These are phyloP conservation scores for Potamarius usumacintae DNA, from an alignment of 2,113 vertebrate genomes.

Conservation along the genomic window DNA sequence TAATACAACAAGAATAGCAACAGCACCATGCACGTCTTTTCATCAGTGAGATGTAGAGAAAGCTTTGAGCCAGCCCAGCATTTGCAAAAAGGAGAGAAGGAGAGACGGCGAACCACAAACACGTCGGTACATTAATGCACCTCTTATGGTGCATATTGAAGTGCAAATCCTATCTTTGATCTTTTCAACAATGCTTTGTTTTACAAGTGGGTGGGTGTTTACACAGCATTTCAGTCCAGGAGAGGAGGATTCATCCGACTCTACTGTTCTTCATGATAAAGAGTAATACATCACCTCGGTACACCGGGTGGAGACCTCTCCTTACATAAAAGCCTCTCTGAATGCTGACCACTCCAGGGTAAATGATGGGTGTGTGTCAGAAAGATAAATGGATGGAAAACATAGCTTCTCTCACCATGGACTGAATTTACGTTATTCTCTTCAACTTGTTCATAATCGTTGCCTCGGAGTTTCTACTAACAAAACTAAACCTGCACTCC, in stretches of 20 bases:
- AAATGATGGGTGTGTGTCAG: constrained; percentile 24
- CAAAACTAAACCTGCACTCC: neutral
- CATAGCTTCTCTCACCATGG: neutral
- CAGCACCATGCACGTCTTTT: constrained; percentile 32
- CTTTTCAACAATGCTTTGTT: constrained; percentile 43
- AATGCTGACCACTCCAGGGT: constrained; percentile 15
- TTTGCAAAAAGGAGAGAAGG: constrained; percentile 5
- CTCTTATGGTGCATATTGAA: constrained; percentile 43
- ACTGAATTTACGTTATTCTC: constrained; percentile 22
- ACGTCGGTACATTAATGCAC: constrained; percentile 34
- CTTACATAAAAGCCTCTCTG: constrained; percentile 28
- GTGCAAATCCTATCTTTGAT: constrained; percentile 55
- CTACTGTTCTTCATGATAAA: constrained; percentile 24
- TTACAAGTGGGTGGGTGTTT: constrained; percentile 48
- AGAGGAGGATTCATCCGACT: constrained; percentile 26
- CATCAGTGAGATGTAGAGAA: constrained; percentile 27
- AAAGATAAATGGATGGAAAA: neutral
- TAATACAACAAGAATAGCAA: constrained; percentile 51
- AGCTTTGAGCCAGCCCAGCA: constrained; percentile 29
- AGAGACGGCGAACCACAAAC: constrained; percentile 16
- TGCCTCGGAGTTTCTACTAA: neutral
- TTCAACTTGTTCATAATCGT: neutral
- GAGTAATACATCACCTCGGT: constrained; percentile 25
- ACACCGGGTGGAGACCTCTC: constrained; percentile 18
- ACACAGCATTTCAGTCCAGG: constrained; percentile 29